Percentiles rank a stretch among this genome's conserved stretches.
Conservation (phyloP, 2,888 invertebrate species). For the Harmothoe impar region DNA sequence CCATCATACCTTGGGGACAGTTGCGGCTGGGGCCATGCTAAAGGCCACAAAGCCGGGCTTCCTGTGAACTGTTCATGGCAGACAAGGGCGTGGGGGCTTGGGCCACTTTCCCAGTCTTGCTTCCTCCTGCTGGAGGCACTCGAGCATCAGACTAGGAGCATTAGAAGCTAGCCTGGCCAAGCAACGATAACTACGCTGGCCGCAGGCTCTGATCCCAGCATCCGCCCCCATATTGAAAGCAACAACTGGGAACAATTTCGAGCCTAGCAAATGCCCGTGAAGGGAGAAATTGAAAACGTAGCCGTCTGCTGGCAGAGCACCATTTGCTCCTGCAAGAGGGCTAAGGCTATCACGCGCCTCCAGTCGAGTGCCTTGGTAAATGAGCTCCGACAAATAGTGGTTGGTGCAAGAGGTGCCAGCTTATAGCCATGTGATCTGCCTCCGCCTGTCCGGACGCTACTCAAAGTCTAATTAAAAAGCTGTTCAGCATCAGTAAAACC, state of each 20-base stretch:
- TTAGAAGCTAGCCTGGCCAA: constrained; percentile 31
- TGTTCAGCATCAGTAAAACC: constrained; percentile 12
- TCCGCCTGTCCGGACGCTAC: not conserved
- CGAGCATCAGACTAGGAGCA: constrained; percentile 37
- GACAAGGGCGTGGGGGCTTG: constrained; percentile 6
- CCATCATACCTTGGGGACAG: constrained; percentile 54
- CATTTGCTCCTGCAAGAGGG: constrained; percentile 49
- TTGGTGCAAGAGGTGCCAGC: not conserved
- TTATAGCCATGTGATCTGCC: constrained; percentile 18
- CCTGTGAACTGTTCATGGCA: constrained; percentile 39
- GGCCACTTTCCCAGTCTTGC: not conserved
- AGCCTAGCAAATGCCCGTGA: constrained; percentile 55
- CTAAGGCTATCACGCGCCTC: constrained; percentile 59
- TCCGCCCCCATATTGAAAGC: constrained; percentile 57
- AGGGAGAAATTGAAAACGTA: constrained; percentile 64
- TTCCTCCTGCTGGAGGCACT: constrained; percentile 42
- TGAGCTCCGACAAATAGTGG: constrained; percentile 58
- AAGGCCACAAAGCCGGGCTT: constrained; percentile 53
- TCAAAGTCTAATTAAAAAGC: constrained; percentile 54
- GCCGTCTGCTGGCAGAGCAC: not conserved
- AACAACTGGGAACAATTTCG: constrained; percentile 59
- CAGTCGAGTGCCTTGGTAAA: constrained; percentile 61
- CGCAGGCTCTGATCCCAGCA: constrained; percentile 3
- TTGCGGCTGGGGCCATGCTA: not conserved
- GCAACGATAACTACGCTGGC: constrained; percentile 44